phyloP scores from a whole-genome alignment of 2,888 invertebrate genomes.

The Nomada ferruginata region DNA sequence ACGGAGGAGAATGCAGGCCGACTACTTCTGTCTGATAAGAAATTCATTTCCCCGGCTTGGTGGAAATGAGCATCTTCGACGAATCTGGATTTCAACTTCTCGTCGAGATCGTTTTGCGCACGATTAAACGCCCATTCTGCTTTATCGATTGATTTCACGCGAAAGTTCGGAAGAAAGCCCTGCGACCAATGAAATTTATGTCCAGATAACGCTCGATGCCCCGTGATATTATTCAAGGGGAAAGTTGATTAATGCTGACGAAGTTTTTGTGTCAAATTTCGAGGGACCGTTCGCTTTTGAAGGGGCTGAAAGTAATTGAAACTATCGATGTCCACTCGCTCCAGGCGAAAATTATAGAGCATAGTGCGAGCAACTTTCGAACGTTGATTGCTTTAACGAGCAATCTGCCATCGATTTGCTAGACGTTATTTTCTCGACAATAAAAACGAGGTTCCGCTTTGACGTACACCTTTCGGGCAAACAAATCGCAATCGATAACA shows the following conservation, averaged over 20 bases:
- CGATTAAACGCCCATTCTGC: neutral
- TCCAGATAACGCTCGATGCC: neutral
- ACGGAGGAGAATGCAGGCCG: neutral
- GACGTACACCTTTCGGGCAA: neutral
- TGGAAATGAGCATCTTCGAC: constrained; percentile 28
- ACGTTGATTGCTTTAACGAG: constrained; percentile 16
- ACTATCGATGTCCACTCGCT: neutral
- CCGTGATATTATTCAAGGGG: neutral
- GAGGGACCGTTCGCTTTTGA: neutral
- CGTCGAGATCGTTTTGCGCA: neutral
- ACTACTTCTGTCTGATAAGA: constrained; percentile 28
- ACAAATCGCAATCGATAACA: neutral
- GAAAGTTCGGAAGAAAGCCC: neutral
- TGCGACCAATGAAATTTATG: neutral
- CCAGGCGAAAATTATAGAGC: neutral
- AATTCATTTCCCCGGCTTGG: constrained; percentile 28
- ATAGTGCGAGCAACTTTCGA: too few species aligned
- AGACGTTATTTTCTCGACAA: neutral
- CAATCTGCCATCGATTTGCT: constrained; percentile 3
- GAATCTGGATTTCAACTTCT: neutral
- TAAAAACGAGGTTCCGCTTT: neutral
- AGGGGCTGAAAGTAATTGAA: neutral
- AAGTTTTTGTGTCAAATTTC: neutral
- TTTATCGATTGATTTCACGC: constrained; percentile 3
- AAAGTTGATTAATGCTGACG: neutral